These are phyloP conservation scores for Ranitomeya imitator DNA, from an alignment of 2,113 vertebrate species.

Conservation along the genomic window DNA sequence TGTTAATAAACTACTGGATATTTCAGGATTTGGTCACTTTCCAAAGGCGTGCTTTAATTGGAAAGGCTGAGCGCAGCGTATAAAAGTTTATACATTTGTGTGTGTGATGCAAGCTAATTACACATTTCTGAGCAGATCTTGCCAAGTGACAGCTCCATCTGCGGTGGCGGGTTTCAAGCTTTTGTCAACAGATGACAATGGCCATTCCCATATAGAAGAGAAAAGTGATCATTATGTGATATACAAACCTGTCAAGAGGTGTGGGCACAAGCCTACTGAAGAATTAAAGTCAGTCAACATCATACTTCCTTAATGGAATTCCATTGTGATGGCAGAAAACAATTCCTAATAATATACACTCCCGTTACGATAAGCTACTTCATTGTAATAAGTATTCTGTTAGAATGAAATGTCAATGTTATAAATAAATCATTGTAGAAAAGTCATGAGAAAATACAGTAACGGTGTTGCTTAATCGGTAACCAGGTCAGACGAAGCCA, in stretches of 20 bases:
- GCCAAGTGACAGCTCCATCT: slow-evolving; percentile 56
- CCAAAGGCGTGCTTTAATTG: slow-evolving; percentile 49
- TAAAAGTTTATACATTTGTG: slow-evolving; percentile 50
- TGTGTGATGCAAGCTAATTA: slow-evolving; percentile 54
- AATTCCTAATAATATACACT: not conserved
- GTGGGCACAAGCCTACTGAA: not conserved
- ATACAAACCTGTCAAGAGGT: slow-evolving; percentile 41
- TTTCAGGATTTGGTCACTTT: slow-evolving; percentile 46
- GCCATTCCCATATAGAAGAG: slow-evolving; percentile 16
- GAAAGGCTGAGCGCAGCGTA: slow-evolving; percentile 42
- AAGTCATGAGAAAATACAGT: not conserved
- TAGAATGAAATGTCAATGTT: not conserved
- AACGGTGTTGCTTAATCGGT: not conserved
- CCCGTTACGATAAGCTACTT: not conserved
- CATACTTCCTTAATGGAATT: slow-evolving; percentile 23
- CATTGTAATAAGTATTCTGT: not conserved
- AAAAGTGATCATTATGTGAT: slow-evolving; percentile 50
- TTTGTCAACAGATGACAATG: slow-evolving; percentile 56
- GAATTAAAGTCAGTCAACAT: slow-evolving; percentile 25
- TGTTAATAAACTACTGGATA: slow-evolving; percentile 29
- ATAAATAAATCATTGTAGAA: not conserved
- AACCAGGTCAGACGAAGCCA: too few species aligned
- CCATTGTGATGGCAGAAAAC: not conserved
- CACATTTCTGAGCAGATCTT: slow-evolving; percentile 43
- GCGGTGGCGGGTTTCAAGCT: slow-evolving; percentile 46